Conservation (phyloP, 2,888 invertebrate species). For the Rhingia campestris region DNA sequence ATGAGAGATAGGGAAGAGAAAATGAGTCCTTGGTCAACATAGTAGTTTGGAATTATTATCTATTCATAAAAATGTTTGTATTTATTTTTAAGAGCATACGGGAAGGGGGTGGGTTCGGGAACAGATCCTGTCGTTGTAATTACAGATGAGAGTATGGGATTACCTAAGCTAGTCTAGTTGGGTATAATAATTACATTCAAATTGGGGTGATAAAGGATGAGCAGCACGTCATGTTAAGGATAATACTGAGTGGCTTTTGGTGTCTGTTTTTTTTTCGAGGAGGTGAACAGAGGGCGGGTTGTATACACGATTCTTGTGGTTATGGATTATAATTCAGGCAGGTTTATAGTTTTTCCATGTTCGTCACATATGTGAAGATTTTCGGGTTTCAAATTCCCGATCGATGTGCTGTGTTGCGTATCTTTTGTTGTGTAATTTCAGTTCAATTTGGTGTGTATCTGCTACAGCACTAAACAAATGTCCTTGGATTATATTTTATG, state of each 20-base stretch:
- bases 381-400: slow-evolving; percentile 69
- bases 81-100: slow-evolving; percentile 29
- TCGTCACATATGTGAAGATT: slow-evolving; percentile 59
- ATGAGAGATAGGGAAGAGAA: not conserved
- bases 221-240: slow-evolving; percentile 5
- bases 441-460: too few species aligned
- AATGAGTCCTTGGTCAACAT: slow-evolving; percentile 38
- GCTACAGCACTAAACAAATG: too few species aligned
- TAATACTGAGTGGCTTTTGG: slow-evolving; percentile 46
- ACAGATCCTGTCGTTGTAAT: slow-evolving; percentile 75
- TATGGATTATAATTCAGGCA: slow-evolving; percentile 43
- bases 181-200: slow-evolving; percentile 67
- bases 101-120: slow-evolving; percentile 13
- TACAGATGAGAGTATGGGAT: slow-evolving; percentile 80
- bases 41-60: slow-evolving; percentile 39
- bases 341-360: slow-evolving; percentile 39
- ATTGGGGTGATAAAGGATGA: slow-evolving; percentile 50
- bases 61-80: slow-evolving; percentile 65
- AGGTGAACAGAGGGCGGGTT: slow-evolving; percentile 1
- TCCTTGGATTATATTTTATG: too few species aligned
- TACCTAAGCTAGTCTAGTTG: slow-evolving; percentile 74
- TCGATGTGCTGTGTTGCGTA: not conserved
- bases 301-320: slow-evolving; percentile 59
- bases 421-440: too few species aligned
- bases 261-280: slow-evolving; percentile 24